Evolutionary conservation across 2,113 vertebrate genomes (phyloP).

Genomic region (Otis tarda): DNA sequence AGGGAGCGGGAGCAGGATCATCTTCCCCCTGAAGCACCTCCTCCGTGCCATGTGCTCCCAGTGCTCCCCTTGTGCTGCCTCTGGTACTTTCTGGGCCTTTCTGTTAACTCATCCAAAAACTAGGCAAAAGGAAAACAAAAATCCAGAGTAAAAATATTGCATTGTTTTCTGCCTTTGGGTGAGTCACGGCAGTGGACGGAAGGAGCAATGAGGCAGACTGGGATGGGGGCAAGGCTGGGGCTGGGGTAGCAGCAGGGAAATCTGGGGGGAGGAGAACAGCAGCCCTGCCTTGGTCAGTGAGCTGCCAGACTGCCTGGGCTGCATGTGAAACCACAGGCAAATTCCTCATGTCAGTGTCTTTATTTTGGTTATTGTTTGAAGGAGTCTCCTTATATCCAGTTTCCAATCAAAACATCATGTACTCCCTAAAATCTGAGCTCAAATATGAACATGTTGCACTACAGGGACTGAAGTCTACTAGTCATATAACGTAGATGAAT

Average conservation of each 20-base stretch:
- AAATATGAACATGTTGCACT: not conserved
- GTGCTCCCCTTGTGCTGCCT: not conserved
- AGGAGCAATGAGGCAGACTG: not conserved
- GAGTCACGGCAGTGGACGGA: not conserved
- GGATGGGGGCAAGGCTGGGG: not conserved
- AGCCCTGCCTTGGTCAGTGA: not conserved
- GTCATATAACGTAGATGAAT: not conserved
- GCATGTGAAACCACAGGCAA: not conserved
- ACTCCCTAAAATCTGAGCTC: conserved; percentile 3
- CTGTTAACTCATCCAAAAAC: not conserved
- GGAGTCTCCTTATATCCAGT: not conserved
- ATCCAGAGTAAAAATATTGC: not conserved
- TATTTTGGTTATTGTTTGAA: conserved; percentile 55
- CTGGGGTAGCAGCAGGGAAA: not conserved
- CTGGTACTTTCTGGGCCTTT: not conserved
- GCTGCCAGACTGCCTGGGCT: not conserved
- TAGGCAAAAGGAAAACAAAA: not conserved
- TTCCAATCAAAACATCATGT: conserved; percentile 56
- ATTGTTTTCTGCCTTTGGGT: not conserved
- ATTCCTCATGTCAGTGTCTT: conserved; percentile 43
- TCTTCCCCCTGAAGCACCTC: not conserved
- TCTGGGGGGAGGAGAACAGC: not conserved
- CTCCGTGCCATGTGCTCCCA: not conserved
- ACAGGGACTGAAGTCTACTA: not conserved
- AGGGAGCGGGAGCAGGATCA: not conserved